A percentile compares a stretch with the other conserved stretches of the same genome.
These are phyloP conservation scores for Eira barbara DNA, from an alignment of 2,113 vertebrate species.

Conservation along the genomic window DNA sequence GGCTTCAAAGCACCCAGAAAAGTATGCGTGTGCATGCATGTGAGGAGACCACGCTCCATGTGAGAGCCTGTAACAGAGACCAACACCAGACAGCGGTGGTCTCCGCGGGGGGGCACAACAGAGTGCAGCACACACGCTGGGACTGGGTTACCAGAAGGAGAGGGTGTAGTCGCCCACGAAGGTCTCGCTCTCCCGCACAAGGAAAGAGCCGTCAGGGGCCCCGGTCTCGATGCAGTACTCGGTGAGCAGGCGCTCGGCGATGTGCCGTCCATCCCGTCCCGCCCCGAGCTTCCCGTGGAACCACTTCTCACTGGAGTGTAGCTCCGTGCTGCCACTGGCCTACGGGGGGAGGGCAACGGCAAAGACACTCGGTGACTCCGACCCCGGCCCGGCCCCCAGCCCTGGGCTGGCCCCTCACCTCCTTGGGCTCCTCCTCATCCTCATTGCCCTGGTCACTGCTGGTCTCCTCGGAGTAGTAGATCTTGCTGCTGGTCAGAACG, in stretches of 20 bases:
- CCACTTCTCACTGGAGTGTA: slow-evolving; percentile 97
- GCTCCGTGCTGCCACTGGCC: slow-evolving; percentile 92
- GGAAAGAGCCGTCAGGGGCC: slow-evolving; percentile 95
- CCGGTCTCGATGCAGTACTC: slow-evolving; percentile 97
- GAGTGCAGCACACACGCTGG: accelerated
- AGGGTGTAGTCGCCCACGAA: slow-evolving; percentile 98
- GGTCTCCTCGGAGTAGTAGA: slow-evolving; percentile 98
- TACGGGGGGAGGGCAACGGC: slow-evolving; percentile 46
- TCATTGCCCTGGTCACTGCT: slow-evolving; percentile 93
- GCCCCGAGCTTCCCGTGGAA: slow-evolving; percentile 97
- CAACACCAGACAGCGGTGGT: accelerated
- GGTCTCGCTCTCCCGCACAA: slow-evolving; percentile 98
- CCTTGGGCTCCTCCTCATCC: slow-evolving; percentile 97
- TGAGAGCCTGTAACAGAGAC: background rate
- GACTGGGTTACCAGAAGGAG: slow-evolving; percentile 94
- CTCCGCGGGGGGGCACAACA: background rate
- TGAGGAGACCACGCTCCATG: background rate
- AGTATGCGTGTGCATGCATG: accelerated
- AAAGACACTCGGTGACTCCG: background rate
- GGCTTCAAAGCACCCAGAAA: background rate
- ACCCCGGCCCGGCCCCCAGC: background rate
- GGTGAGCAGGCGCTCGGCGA: slow-evolving; percentile 93
- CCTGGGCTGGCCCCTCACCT: slow-evolving; percentile 83
- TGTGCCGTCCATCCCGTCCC: slow-evolving; percentile 95
- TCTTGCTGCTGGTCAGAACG: slow-evolving; percentile 97